A percentile compares a stretch with the other conserved stretches of the same genome.
Conservation (phyloP, 1,140 invertebrate genomes). For the Nephila pilipes region DNA sequence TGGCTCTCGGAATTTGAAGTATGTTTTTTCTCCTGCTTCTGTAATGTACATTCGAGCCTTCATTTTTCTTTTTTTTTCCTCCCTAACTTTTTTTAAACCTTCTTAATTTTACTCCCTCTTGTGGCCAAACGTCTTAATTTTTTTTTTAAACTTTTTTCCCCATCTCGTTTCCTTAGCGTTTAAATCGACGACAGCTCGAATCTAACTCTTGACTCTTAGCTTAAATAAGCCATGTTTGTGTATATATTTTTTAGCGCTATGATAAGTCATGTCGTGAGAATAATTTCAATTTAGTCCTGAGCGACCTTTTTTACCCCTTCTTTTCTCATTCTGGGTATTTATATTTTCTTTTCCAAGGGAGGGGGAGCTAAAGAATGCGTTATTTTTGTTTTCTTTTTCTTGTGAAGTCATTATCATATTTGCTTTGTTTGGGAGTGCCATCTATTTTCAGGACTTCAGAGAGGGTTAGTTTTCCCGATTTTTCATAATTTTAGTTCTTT, state of each 20-base stretch:
- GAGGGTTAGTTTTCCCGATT: conserved; percentile 64
- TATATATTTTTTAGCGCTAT: conserved; percentile 51
- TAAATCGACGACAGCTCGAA: conserved; percentile 71
- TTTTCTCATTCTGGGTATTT: conserved; percentile 1
- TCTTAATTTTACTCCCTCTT: conserved; percentile 67
- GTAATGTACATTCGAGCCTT: conserved; percentile 56
- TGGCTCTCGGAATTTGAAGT: conserved; percentile 73
- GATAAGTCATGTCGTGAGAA: conserved; percentile 54
- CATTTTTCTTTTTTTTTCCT: conserved; percentile 46
- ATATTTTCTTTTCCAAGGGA: neutral
- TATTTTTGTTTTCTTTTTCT: conserved; percentile 3
- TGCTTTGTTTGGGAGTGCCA: conserved; percentile 68
- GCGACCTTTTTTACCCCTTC: conserved; percentile 5
- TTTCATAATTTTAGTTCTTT: conserved; percentile 66
- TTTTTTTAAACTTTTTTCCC: conserved; percentile 33
- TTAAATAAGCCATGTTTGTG: conserved; percentile 59
- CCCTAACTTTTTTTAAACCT: conserved; percentile 43
- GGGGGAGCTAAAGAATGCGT: neutral
- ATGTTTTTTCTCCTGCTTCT: conserved; percentile 52
- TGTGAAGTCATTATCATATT: conserved; percentile 71
- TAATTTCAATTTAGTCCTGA: conserved; percentile 75
- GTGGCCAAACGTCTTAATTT: conserved; percentile 58
- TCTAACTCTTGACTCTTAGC: conserved; percentile 52
- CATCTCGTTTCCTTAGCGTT: neutral
- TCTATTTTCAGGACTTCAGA: conserved; percentile 38